These are phyloP conservation scores for Montipora capricornis DNA, from an alignment of 64 coral and sea anemone species.

Conservation along the genomic window DNA sequence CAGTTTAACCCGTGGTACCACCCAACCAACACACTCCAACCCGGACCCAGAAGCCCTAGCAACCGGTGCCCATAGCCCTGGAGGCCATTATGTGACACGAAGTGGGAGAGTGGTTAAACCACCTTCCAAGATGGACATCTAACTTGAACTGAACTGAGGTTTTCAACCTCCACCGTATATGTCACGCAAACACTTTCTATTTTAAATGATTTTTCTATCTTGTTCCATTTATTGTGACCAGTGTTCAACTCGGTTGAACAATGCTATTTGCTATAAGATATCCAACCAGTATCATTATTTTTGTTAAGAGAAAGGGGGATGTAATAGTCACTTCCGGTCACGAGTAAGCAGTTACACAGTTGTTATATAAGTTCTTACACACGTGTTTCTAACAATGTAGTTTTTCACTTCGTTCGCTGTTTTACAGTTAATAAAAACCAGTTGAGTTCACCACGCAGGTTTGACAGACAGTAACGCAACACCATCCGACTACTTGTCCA, in stretches of 20 bases:
- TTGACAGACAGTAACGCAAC: too few relatives aligned
- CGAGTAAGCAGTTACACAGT: too few relatives aligned
- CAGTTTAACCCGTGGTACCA: too few relatives aligned
- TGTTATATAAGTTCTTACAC: too few relatives aligned
- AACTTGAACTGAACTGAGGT: not conserved
- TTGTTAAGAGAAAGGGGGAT: not conserved
- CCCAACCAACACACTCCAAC: not conserved
- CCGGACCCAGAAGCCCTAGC: too few relatives aligned
- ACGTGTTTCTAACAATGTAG: too few relatives aligned
- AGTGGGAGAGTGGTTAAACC: conserved; percentile 38
- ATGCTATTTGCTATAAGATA: not conserved
- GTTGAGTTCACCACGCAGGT: too few relatives aligned
- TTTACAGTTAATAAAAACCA: too few relatives aligned
- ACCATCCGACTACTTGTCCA: too few relatives aligned
- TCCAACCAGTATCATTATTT: not conserved
- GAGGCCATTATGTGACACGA: conserved; percentile 11
- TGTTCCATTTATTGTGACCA: not conserved
- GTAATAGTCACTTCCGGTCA: not conserved
- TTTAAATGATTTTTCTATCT: too few relatives aligned
- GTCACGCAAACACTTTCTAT: too few relatives aligned
- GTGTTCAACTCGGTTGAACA: not conserved
- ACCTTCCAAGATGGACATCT: conserved; percentile 13
- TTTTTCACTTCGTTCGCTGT: too few relatives aligned
- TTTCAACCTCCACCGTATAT: not conserved
- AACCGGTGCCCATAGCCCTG: not conserved